Conservation (phyloP, 2,113 vertebrate genomes). For the Orycteropus afer region DNA sequence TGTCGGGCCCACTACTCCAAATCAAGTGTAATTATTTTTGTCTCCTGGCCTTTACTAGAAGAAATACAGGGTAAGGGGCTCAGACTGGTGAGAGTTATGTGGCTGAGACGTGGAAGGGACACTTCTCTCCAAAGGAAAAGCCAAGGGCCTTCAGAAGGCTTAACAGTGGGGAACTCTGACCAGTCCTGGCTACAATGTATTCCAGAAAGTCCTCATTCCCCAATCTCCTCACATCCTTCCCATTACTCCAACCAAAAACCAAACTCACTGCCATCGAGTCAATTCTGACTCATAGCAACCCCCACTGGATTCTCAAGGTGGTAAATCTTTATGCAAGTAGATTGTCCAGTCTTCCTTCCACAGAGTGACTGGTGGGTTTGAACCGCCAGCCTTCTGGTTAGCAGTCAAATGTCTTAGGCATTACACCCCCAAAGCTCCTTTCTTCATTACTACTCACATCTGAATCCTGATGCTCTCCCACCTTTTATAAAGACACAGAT, state of each 20-base stretch:
- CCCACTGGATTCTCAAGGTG: too few relatives aligned
- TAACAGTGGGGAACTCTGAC: fast-evolving
- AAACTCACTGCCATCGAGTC: too few relatives aligned
- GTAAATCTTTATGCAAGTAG: too few relatives aligned
- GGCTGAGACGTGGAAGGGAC: neutral
- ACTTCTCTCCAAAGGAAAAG: neutral
- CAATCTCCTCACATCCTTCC: neutral
- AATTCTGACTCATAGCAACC: too few relatives aligned
- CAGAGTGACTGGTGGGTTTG: too few relatives aligned
- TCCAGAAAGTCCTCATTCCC: neutral
- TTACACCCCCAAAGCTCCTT: too few relatives aligned
- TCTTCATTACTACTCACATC: fast-evolving
- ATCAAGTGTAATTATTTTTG: neutral
- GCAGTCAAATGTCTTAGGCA: too few relatives aligned
- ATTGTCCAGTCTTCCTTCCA: too few relatives aligned
- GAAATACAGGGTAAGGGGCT: neutral
- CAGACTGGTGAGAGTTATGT: neutral
- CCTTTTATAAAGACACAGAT: neutral
- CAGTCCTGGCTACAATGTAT: too few relatives aligned
- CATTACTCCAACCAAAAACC: too few relatives aligned
- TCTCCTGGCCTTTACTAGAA: neutral
- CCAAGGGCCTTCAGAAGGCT: neutral
- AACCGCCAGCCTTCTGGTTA: too few relatives aligned
- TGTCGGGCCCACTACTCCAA: neutral
- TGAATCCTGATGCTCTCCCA: neutral